Percentiles rank a stretch among this genome's conserved stretches.
These are phyloP conservation scores for Parnassius mnemosyne DNA, from an alignment of 2,888 invertebrate genomes.

Conservation along the genomic window DNA sequence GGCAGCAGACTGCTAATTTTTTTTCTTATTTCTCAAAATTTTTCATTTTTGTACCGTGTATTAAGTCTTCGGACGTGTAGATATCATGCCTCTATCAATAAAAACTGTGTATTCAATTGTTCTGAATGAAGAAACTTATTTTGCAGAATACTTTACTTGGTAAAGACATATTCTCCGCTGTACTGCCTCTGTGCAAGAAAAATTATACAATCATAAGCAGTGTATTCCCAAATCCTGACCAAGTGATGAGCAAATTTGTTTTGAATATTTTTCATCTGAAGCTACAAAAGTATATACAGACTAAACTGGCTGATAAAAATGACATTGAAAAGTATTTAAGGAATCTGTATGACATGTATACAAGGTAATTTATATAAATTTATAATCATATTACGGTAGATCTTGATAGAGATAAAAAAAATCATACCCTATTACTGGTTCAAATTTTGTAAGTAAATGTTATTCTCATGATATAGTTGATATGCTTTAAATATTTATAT, in stretches of 20 bases:
- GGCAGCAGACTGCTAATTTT: too few species aligned
- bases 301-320: constrained; percentile 88
- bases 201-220: constrained; percentile 91
- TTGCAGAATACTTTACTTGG: constrained; percentile 90
- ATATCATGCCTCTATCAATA: too few species aligned
- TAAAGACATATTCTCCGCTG: constrained; percentile 94
- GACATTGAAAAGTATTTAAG: constrained; percentile 94
- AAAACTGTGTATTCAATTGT: too few species aligned
- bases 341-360: constrained; percentile 93
- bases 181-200: constrained; percentile 93
- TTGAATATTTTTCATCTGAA: constrained; percentile 96
- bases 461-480: too few species aligned
- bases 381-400: too few species aligned
- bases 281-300: constrained; percentile 91
- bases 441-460: too few species aligned
- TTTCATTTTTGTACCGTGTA: too few species aligned
- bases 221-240: constrained; percentile 97
- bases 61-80: too few species aligned
- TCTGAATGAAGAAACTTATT: background rate
- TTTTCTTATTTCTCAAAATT: too few species aligned
- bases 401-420: too few species aligned
- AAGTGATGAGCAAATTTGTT: constrained; percentile 98
- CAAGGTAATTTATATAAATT: constrained; percentile 80
- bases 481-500: too few species aligned
- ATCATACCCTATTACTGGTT: too few species aligned